Evolutionary conservation across 1,140 invertebrate species (phyloP).

Genomic region (Ceratina calcarata): DNA sequence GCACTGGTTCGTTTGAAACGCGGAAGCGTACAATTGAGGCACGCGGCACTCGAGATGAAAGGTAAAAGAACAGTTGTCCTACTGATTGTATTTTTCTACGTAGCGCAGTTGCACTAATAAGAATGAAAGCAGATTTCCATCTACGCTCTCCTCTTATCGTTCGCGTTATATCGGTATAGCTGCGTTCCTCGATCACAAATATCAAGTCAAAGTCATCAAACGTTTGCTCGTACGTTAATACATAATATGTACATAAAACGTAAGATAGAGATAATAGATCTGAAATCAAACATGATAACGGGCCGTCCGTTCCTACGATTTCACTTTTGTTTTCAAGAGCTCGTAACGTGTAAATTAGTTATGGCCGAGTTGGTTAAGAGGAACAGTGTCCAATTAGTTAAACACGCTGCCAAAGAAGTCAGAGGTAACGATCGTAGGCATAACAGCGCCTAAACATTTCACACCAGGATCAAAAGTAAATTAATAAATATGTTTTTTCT

Average conservation of each 20-base stretch:
- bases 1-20: conserved; percentile 80
- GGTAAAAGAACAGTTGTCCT: conserved; percentile 68
- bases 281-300: conserved; percentile 66
- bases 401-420: conserved; percentile 80
- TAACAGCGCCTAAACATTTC: too few relatives aligned
- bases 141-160: neutral
- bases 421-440: conserved; percentile 70
- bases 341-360: conserved; percentile 64
- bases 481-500: too few relatives aligned
- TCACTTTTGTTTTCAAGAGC: neutral
- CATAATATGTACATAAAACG: conserved; percentile 50
- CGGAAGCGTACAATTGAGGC: conserved; percentile 81
- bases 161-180: too few relatives aligned
- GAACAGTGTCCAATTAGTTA: conserved; percentile 75
- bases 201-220: conserved; percentile 70
- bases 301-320: conserved; percentile 54
- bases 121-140: neutral
- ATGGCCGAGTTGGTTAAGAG: conserved; percentile 76
- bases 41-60: conserved; percentile 82
- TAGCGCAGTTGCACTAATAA: neutral
- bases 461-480: neutral
- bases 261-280: conserved; percentile 60
- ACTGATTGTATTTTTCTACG: neutral
- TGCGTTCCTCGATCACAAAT: conserved; percentile 13
- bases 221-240: too few relatives aligned